Evolutionary conservation across 1,140 invertebrate species (phyloP).

Genomic region (Drosophila azteca): DNA sequence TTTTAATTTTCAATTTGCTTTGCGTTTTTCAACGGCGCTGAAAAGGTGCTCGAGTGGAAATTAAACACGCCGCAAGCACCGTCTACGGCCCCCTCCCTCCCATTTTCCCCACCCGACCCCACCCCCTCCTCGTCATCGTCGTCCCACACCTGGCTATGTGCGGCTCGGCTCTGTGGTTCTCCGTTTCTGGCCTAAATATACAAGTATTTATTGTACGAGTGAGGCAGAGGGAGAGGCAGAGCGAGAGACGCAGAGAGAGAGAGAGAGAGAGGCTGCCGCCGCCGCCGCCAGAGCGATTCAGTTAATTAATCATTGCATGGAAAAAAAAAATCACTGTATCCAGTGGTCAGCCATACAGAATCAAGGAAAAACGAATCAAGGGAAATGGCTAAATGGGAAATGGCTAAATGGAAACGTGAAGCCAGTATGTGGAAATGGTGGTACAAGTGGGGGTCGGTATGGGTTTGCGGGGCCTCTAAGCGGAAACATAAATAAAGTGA

Average conservation of each 20-base stretch:
- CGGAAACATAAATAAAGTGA: too few relatives aligned
- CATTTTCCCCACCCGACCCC: too few relatives aligned
- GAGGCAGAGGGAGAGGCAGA: slow-evolving; percentile 2
- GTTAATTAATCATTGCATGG: slow-evolving; percentile 64
- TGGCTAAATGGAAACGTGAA: slow-evolving; percentile 26
- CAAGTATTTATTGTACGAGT: slow-evolving; percentile 37
- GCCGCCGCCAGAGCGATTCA: slow-evolving; percentile 2
- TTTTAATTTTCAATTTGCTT: slow-evolving; percentile 40
- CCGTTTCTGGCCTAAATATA: slow-evolving; percentile 40
- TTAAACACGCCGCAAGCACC: slow-evolving; percentile 41
- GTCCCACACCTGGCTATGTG: background rate
- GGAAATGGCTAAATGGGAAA: slow-evolving; percentile 5
- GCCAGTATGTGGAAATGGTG: background rate
- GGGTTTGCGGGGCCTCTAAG: background rate
- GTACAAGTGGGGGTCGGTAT: background rate
- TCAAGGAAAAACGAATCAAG: slow-evolving; percentile 1
- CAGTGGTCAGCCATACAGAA: slow-evolving; percentile 45
- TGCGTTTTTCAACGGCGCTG: slow-evolving; percentile 30
- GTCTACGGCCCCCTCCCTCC: background rate
- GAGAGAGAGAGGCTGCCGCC: background rate
- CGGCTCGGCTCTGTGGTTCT: background rate
- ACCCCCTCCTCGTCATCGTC: background rate
- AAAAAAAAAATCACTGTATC: slow-evolving; percentile 58
- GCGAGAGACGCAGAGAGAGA: background rate
- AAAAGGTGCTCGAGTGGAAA: slow-evolving; percentile 62